Base-by-base conservation (phyloP, 2,797 vertebrate genomes). In the Basileuterus tristriatus region DNA sequence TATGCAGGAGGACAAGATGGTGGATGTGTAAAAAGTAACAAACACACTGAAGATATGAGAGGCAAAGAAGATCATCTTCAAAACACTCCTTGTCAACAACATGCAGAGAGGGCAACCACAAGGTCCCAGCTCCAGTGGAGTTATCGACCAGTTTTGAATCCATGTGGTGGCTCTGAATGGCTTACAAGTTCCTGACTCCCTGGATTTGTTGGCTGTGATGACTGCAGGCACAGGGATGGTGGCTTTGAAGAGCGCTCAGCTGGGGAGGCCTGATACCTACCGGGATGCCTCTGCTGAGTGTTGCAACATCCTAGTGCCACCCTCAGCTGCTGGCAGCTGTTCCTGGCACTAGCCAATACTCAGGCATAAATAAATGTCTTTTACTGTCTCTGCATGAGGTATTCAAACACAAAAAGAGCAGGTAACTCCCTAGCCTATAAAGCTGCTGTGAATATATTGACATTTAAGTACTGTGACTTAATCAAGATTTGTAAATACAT, bases 391-490 rank as follows among this genome's bases (percentile, higher is more conserved):
- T 72, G 62, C 36, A 43, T 70, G 84, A 96, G 49, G 60, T 76
- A 52, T 56, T 94, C 85, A 87, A 95, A 86, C 55, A 82, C 69
- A 91, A 53, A 79, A 82, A 82, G n/a, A 68, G 52, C 53, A 91
- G 74, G 74, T 78, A 97, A 86, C 32, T 53, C 91, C 67, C 76
- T 80, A 88, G 81, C 92, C 90, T 78, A 82, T 72, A 92, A 95
- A 95, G 78, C 69, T 22, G 22, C 81, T 67, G 30, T 34, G 83
- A 91, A 81, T 92, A 89, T 86, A 75, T 59, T 94, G 91, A 93
- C 74, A 91, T 97, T 96, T 96, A 95, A 95, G 95, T 94, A 92
- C 29, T 94, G 72, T 96, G 52, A 87, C 89, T 97, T 97, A 76
- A 86, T 96, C 90, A 92, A 92, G 87, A 91, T 91, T 70, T 92